Evolutionary conservation across 2,888 invertebrate genomes (phyloP).

Genomic region (Acrocyrtus sp.): DNA sequence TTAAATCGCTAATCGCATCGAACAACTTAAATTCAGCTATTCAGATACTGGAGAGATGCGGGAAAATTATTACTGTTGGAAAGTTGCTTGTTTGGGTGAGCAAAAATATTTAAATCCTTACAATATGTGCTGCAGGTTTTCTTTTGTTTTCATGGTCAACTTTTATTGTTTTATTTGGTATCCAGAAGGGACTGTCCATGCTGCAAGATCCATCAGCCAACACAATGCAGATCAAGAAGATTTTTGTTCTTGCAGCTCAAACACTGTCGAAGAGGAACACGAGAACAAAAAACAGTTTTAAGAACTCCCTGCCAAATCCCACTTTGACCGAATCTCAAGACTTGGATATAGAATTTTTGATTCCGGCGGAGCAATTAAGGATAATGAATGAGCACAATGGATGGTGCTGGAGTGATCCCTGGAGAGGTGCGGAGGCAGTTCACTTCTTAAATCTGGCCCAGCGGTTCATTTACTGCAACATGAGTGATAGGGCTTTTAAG

Average conservation of each 20-base stretch:
- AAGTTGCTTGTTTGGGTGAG: constrained; percentile 38
- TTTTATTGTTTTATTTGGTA: neutral
- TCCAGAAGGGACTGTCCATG: constrained; percentile 28
- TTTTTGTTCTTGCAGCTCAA: constrained; percentile 36
- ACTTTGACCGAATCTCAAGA: constrained; percentile 12
- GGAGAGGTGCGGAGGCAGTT: constrained; percentile 87
- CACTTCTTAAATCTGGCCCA: constrained; percentile 86
- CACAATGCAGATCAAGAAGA: constrained; percentile 33
- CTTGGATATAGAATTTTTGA: constrained; percentile 35
- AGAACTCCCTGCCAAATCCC: too few relatives aligned
- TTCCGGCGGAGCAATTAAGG: constrained; percentile 16
- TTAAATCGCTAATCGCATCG: constrained; percentile 17
- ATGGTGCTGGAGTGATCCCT: constrained; percentile 76
- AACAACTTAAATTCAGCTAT: constrained; percentile 25
- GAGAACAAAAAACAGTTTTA: neutral
- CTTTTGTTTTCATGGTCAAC: neutral
- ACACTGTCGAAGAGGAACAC: constrained; percentile 14
- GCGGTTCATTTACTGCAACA: constrained; percentile 76
- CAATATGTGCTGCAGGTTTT: too few relatives aligned
- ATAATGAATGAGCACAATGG: constrained; percentile 28
- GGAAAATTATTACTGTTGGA: constrained; percentile 41
- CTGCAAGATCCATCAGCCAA: constrained; percentile 1
- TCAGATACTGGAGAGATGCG: constrained; percentile 38
- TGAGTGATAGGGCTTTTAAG: constrained; percentile 53
- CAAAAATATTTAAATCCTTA: neutral